Base-by-base conservation (phyloP, 2,113 vertebrate genomes). In the Tinamus guttatus region DNA sequence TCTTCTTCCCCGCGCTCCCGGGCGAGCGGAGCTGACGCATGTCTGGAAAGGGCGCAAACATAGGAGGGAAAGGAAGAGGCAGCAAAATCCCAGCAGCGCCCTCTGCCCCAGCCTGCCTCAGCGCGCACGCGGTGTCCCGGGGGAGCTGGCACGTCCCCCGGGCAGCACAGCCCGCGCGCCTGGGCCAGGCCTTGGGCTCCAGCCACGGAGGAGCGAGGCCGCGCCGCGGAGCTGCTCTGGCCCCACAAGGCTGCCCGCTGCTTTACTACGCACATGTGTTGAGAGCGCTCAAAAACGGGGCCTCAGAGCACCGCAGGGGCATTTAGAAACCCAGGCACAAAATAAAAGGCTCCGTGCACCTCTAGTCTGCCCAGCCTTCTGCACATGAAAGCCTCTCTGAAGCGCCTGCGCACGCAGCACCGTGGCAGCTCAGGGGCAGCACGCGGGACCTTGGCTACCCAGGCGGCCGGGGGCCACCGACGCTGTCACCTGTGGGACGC, bases 281-380 rank as follows among this genome's bases (percentile, higher is more conserved):
- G 47, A 69, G 7, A 78, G 78, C 8, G 22, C 73, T 40, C 86
- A 78, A 84, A 90, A 94, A 36, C 0, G 5, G 7, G 28, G 32
- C 83, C 62, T 86, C 77, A 84, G 65, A 96, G 90, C 32, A 41
- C 41, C 75, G 16, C 17, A 13, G 93, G 69, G 88, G 43, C 80
- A 60, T 40, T 94, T 62, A 54, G 30, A 81, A 89, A 64, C 32
- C 51, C 77, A 90, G 62, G 83, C 83, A 93, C 8, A 20, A 92
- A 88, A 94, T 58, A 75, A 94, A 97, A 95, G 85, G 78, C 43
- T 87, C 73, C 43, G 25, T 36, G 62, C 79, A 77, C 28, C 77
- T 90, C 81, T 90, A 71, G 96, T 92, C 41, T 90, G 67, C 73
- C 80, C 60, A 67, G 38, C 28, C 93, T 95, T 92, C 95, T 78